Evolutionary conservation across 2,888 invertebrate genomes (phyloP).

Genomic region (Magallana nippona): DNA sequence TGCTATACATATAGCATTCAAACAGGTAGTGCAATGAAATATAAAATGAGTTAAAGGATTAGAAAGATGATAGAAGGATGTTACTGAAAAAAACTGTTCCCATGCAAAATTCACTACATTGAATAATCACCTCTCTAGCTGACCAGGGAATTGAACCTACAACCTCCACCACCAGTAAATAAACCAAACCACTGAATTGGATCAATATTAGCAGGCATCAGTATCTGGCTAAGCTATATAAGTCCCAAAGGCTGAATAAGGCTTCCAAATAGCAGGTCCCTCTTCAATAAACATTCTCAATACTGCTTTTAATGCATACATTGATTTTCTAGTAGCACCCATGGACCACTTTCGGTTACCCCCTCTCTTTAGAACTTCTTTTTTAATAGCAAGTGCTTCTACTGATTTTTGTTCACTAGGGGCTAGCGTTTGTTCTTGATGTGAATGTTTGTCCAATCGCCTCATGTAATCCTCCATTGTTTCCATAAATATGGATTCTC

Average conservation of each 20-base stretch:
- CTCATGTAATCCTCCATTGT: conserved; percentile 32
- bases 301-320: conserved; percentile 16
- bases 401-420: neutral
- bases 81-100: neutral
- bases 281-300: neutral
- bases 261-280: conserved; percentile 1
- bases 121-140: neutral
- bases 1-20: neutral
- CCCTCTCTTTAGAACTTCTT: conserved; percentile 1
- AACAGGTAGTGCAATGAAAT: no score
- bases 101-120: neutral
- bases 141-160: neutral
- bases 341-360: neutral
- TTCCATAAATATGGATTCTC: conserved; percentile 37
- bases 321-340: neutral
- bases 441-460: neutral
- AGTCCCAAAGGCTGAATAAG: neutral
- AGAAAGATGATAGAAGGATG: neutral
- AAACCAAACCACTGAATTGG: neutral
- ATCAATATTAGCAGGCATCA: neutral
- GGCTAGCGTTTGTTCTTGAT: neutral
- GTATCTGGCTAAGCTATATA: neutral
- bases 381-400: neutral
- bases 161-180: conserved; percentile 15
- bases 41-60: no score